Base-by-base conservation (phyloP, 2,888 invertebrate genomes). In the Drosophila quasianomalipes region DNA sequence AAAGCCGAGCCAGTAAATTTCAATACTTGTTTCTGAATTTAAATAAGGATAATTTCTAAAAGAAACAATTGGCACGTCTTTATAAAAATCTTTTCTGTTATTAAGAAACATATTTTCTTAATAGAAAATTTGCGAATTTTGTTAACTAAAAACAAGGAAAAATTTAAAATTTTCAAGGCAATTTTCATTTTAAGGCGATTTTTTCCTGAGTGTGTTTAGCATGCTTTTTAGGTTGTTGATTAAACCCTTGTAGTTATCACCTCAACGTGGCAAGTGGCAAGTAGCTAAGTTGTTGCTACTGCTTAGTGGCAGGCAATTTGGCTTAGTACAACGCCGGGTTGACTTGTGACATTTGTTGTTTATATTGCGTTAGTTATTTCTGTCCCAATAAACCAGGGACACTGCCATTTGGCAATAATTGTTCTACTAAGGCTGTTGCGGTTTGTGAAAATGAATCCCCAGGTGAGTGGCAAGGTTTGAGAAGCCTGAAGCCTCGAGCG, bases 211-310 rank as follows among this genome's bases (percentile, higher is more conserved):
- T 47, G 63, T 67, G 64, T 44, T 60, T 53, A 54, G 52, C 62
- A 65, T 53, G 63, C 33, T 58, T 49, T 66, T 68, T 54, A 54
- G 49, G 16, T 64, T 35, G 52, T 19, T 65, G 55, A 66, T 63
- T 69, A 66, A 55, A 30, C 39, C n/a, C 33, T 39, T 51, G 35
- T 28, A 58, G 49, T 41, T 74, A 41, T 44, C 52, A 60, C 41
- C 60, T n/a, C 28, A 35, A 49, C 26, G 16, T 53, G 44, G 39
- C 39, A 58, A 58, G 35, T 63, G 28, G 31, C 30, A 22, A 14
- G 7, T 31, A 19, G 39, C 3, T 35, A 63, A 28, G 31, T 9
- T 63, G 33, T n/a, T 37, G 35, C 33, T 26, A 14, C 37, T 66
- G 49, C 28, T 52, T 52, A n/a, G 57, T 53, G 35, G 35, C 26